Conservation (phyloP, 64 coral and sea anemone species). For the Montipora cactus region DNA sequence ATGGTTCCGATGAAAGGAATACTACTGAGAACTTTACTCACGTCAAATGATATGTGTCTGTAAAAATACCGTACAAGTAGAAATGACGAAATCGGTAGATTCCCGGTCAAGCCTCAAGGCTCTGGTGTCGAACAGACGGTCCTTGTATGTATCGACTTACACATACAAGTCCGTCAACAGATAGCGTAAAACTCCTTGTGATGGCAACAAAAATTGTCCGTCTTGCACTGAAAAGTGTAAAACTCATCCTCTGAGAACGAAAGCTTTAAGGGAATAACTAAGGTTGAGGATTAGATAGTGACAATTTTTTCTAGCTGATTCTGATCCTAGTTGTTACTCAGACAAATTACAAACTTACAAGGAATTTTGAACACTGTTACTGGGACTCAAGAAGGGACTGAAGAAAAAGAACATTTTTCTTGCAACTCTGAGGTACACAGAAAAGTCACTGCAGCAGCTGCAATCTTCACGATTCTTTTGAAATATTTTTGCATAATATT, state of each 20-base stretch:
- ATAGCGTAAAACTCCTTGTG: background rate
- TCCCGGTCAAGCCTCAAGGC: background rate
- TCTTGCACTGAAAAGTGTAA: background rate
- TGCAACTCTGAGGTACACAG: background rate
- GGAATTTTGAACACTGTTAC: background rate
- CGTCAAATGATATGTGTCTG: conserved; percentile 4
- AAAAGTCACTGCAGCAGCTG: conserved; percentile 62
- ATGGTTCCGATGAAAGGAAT: background rate
- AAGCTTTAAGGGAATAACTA: background rate
- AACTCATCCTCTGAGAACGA: background rate
- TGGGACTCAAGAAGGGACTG: background rate
- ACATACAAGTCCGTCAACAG: background rate
- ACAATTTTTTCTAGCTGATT: background rate
- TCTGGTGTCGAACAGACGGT: background rate
- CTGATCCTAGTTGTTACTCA: background rate
- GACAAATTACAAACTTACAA: background rate
- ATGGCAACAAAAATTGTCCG: background rate
- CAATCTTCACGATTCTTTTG: conserved; percentile 65
- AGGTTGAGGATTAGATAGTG: background rate
- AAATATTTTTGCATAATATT: conserved; percentile 98
- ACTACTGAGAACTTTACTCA: background rate
- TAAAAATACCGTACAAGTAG: background rate
- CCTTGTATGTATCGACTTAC: background rate
- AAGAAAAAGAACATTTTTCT: background rate
- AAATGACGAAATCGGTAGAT: background rate